phyloP scores from a whole-genome alignment of 2,888 invertebrate species.

The Megastigmus dorsalis region DNA sequence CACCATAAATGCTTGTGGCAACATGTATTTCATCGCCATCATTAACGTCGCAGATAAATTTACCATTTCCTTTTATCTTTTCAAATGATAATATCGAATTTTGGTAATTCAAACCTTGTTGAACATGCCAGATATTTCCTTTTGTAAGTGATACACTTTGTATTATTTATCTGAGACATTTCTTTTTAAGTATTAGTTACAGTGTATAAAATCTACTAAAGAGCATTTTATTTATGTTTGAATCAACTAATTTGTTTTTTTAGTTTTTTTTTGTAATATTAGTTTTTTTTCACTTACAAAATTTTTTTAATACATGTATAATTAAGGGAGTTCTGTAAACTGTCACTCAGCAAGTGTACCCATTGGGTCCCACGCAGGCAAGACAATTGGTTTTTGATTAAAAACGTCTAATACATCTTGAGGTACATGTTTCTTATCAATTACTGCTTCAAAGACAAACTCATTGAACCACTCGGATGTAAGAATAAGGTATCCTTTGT shows the following conservation, averaged over 20 bases:
- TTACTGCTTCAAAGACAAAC: constrained; percentile 91
- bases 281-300: constrained; percentile 37
- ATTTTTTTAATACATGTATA: constrained; percentile 38
- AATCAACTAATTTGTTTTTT: constrained; percentile 23
- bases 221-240: constrained; percentile 23
- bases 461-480: constrained; percentile 91
- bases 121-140: constrained; percentile 1
- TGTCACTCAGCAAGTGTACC: constrained; percentile 82
- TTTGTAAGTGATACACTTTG: neutral
- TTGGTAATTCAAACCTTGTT: neutral
- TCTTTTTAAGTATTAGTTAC: constrained; percentile 18
- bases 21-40: constrained; percentile 20
- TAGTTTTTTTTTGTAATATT: constrained; percentile 25
- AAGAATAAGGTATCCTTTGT: constrained; percentile 90
- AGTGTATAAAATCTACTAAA: constrained; percentile 26
- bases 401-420: constrained; percentile 85
- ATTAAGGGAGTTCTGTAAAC: constrained; percentile 31
- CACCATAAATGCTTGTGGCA: constrained; percentile 12
- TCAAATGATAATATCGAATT: constrained; percentile 10
- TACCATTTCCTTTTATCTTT: constrained; percentile 7
- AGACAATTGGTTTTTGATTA: constrained; percentile 83
- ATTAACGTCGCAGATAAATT: constrained; percentile 27
- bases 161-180: neutral
- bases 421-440: constrained; percentile 89
- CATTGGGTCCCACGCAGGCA: constrained; percentile 97